Percentiles rank a stretch among this genome's conserved stretches.
phyloP scores from a whole-genome alignment of 2,888 invertebrate species.

The Diachrysia chrysitis region DNA sequence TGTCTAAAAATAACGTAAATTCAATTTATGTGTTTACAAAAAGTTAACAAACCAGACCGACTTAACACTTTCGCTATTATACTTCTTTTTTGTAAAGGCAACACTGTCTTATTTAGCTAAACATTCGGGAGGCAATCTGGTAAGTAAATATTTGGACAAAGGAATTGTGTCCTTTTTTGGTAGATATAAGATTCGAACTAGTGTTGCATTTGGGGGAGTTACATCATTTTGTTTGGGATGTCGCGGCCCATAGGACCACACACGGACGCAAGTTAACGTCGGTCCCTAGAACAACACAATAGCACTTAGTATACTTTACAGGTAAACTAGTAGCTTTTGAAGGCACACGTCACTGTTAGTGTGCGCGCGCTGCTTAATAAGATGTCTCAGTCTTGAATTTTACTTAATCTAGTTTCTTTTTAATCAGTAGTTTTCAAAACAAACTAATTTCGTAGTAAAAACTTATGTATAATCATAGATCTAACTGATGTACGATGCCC shows the following conservation, averaged over 20 bases:
- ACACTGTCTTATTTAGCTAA: slow-evolving; percentile 79
- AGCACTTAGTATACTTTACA: slow-evolving; percentile 87
- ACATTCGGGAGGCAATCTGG: slow-evolving; percentile 59
- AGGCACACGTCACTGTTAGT: slow-evolving; percentile 74
- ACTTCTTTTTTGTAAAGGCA: slow-evolving; percentile 78
- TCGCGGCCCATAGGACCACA: slow-evolving; percentile 80
- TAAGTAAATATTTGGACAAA: slow-evolving; percentile 32
- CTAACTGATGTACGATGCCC: too few species aligned
- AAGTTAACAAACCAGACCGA: slow-evolving; percentile 76
- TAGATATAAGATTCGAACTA: slow-evolving; percentile 65
- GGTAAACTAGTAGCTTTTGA: slow-evolving; percentile 84
- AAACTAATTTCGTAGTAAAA: too few species aligned
- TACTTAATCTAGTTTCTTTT: too few species aligned
- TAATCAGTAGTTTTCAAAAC: not conserved
- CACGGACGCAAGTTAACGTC: slow-evolving; percentile 84
- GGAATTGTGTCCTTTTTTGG: slow-evolving; percentile 57
- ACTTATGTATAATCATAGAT: too few species aligned
- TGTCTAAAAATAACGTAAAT: slow-evolving; percentile 72
- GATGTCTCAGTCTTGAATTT: slow-evolving; percentile 26
- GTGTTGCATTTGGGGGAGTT: slow-evolving; percentile 47
- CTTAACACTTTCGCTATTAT: slow-evolving; percentile 86
- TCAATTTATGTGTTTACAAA: slow-evolving; percentile 74
- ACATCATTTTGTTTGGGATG: slow-evolving; percentile 49
- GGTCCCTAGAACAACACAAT: slow-evolving; percentile 86
- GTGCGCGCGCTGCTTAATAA: slow-evolving; percentile 40